A percentile compares a stretch with the other conserved stretches of the same genome.
Evolutionary conservation across 2,888 invertebrate genomes (phyloP).

Genomic region (Pyrrhosoma nymphula): DNA sequence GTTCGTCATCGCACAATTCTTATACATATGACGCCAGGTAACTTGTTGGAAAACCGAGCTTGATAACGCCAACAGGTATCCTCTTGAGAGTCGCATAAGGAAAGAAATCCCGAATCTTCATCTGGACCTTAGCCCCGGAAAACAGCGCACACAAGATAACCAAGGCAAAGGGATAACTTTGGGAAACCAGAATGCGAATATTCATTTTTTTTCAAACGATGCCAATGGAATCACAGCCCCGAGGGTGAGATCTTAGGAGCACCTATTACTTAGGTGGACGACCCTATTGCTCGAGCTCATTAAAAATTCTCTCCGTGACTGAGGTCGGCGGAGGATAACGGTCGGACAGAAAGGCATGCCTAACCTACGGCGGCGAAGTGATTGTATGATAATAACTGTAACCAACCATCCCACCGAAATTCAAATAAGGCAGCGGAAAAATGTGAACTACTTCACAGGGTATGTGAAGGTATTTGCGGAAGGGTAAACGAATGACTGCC

Average conservation of each 20-base stretch:
- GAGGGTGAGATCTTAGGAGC: not conserved
- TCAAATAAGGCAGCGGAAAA: not conserved
- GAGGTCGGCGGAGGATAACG: constrained; percentile 8
- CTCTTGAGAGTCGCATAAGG: not conserved
- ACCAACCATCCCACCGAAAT: not conserved
- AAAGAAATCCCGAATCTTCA: not conserved
- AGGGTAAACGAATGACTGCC: not conserved
- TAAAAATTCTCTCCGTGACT: constrained; percentile 8
- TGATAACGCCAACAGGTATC: not conserved
- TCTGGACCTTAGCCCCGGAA: not conserved
- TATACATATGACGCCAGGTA: not conserved
- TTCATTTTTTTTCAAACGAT: not conserved
- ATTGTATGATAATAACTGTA: constrained; percentile 21
- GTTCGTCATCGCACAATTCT: not conserved
- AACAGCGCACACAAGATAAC: not conserved
- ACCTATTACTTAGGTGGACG: not conserved
- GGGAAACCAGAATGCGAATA: not conserved
- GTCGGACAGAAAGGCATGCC: not conserved
- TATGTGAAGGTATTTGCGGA: not conserved
- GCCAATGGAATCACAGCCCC: not conserved
- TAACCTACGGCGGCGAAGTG: not conserved
- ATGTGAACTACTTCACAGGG: not conserved
- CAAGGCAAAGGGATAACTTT: not conserved
- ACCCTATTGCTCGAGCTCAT: not conserved
- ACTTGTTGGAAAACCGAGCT: not conserved